Evolutionary conservation across 2,797 vertebrate species (phyloP), one percentile per base, ranked within the genome.

Genomic region (Aplochiton taeniatus): DNA sequence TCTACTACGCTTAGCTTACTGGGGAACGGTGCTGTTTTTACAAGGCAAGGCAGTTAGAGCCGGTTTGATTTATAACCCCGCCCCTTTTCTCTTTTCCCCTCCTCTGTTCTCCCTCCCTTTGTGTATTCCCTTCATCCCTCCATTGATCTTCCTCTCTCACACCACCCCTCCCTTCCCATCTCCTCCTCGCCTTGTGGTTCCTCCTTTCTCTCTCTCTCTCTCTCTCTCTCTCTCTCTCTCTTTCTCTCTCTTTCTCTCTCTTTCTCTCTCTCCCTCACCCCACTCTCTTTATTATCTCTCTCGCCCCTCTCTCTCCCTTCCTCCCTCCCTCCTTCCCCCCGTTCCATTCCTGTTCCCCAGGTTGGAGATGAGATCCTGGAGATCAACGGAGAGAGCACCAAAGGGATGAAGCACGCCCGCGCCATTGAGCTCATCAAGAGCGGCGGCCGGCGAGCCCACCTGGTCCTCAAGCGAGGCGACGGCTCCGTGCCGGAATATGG

Each of bases 401-500:
- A 98, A 91, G 97, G 96, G 85, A 99, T 99, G 98, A 99, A 96
- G 92, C 98, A 99, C 13, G 94, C 96, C 57, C 95, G 98, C 66
- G 97, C 97, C 88, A 99, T 99, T 68, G 98, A 99, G 93, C 96
- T 99, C 86, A 99, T 99, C 91, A 98, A 98, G 92, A 99, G 94
- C 0, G 97, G 98, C 76, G 96, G 98, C 76, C 94, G 96, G 61
- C 94, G 94, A 78, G 97, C 92, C 78, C 95, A 93, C 85, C 93
- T 99, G 81, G 94, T 98, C 93, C 96, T 99, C 85, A 97, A 96
- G 92, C 92, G 96, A 78, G 98, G 98, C 75, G 95, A 98, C 78
- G 98, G 98, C 92, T 98, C 96, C 0, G 98, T 99, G 90, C 98
- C 98, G 54, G 98, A 99, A 97, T 99, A 99, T 98, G 98, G 98